phyloP scores from a whole-genome alignment of 2,888 invertebrate species.

The Allacma fusca region DNA sequence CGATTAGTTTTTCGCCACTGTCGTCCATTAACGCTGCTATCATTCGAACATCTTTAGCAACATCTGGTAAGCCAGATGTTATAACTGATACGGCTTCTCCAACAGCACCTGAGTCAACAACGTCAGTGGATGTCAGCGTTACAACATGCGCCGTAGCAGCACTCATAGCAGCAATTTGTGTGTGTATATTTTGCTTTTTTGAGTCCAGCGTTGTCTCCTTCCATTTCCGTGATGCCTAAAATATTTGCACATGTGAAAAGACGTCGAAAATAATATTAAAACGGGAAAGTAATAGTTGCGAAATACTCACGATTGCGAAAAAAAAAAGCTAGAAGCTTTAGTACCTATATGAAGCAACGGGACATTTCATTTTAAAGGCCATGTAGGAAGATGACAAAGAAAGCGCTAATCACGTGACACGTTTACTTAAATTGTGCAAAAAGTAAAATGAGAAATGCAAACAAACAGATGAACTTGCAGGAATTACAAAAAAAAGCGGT shows the following conservation, averaged over 20 bases:
- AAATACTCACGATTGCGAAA: no score
- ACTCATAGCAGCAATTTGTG: slow-evolving; percentile 98
- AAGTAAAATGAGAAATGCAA: no score
- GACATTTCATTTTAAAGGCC: no score
- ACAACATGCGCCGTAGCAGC: slow-evolving; percentile 98
- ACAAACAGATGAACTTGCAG: no score
- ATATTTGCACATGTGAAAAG: slow-evolving; percentile 34
- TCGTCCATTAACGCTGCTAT: slow-evolving; percentile 95
- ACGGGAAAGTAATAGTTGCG: no score
- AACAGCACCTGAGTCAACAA: slow-evolving; percentile 94
- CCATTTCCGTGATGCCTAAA: slow-evolving; percentile 84
- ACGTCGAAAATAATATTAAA: neutral
- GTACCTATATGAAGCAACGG: no score
- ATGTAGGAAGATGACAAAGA: no score
- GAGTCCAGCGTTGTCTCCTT: slow-evolving; percentile 92
- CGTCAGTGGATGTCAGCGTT: slow-evolving; percentile 83
- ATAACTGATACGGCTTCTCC: slow-evolving; percentile 98
- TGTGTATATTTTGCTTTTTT: slow-evolving; percentile 94
- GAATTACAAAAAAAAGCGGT: no score
- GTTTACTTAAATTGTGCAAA: no score
- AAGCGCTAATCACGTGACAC: no score
- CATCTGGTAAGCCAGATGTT: slow-evolving; percentile 93
- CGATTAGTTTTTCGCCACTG: slow-evolving; percentile 84
- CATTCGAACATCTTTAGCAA: slow-evolving; percentile 92
- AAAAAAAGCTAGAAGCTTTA: no score